phyloP scores from a whole-genome alignment of 2,797 vertebrate species.

The Limnodromus scolopaceus region DNA sequence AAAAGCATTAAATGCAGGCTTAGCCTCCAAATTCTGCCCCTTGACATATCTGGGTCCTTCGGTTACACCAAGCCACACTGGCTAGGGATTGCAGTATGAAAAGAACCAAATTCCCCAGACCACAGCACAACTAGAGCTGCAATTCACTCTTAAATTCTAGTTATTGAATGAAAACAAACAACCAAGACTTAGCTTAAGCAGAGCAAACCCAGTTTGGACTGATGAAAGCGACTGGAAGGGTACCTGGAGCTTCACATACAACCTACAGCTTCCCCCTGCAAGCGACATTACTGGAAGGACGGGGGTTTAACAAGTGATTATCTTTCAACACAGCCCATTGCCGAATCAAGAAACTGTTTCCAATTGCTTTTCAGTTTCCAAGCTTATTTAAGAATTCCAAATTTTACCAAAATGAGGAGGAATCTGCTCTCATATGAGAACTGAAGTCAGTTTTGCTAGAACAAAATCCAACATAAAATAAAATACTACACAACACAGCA shows the following conservation, averaged over 20 bases:
- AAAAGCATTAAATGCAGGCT: not conserved
- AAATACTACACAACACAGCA: not conserved
- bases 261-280: not conserved
- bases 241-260: not conserved
- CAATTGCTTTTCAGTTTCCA: not conserved
- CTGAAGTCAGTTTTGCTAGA: not conserved
- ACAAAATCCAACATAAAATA: not conserved
- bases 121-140: not conserved
- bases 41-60: not conserved
- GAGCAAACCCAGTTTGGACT: not conserved
- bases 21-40: not conserved
- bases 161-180: not conserved
- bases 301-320: accelerated
- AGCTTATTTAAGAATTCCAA: not conserved
- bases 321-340: not conserved
- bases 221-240: not conserved
- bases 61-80: not conserved
- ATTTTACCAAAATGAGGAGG: not conserved
- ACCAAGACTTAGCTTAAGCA: not conserved
- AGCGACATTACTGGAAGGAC: not conserved
- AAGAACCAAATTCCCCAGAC: not conserved
- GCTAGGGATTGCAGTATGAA: not conserved
- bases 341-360: not conserved
- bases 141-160: not conserved
- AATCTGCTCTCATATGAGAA: not conserved